Conservation (phyloP, 2,113 vertebrate species). For the Gymnorhina tibicen region DNA sequence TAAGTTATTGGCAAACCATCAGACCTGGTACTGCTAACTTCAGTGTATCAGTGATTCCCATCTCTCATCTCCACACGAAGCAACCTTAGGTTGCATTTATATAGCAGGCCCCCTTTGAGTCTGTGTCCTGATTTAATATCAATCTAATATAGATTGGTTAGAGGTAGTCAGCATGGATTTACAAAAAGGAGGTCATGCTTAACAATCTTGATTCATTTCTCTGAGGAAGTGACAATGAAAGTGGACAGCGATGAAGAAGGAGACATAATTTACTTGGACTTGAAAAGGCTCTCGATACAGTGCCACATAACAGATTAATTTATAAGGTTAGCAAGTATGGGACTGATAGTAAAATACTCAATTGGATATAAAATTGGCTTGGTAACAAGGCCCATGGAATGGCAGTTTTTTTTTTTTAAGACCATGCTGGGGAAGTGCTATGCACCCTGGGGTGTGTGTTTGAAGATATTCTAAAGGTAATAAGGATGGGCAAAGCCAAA, state of each 20-base stretch:
- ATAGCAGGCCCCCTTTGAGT: neutral
- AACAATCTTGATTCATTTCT: conserved; percentile 60
- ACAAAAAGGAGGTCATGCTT: conserved; percentile 45
- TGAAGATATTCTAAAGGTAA: neutral
- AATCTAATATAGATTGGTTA: conserved; percentile 56
- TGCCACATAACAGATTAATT: conserved; percentile 60
- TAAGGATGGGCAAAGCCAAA: neutral
- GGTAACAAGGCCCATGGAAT: conserved; percentile 7
- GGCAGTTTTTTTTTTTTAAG: no score
- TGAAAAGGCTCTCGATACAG: conserved; percentile 47
- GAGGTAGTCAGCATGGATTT: conserved; percentile 60
- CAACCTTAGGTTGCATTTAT: conserved; percentile 30
- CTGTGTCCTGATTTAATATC: conserved; percentile 42
- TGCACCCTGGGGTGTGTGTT: neutral
- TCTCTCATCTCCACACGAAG: neutral
- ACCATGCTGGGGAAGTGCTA: neutral
- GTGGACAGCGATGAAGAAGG: conserved; percentile 45
- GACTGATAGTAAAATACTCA: conserved; percentile 45
- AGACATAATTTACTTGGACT: conserved; percentile 67
- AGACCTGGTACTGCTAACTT: neutral
- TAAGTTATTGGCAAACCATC: neutral
- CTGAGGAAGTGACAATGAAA: conserved; percentile 46
- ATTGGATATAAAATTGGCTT: conserved; percentile 12
- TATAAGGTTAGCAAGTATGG: conserved; percentile 60
- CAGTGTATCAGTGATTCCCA: neutral